Evolutionary conservation across 2,113 vertebrate species (phyloP), one percentile per base, ranked within the genome.

Genomic region (Eublepharis macularius): DNA sequence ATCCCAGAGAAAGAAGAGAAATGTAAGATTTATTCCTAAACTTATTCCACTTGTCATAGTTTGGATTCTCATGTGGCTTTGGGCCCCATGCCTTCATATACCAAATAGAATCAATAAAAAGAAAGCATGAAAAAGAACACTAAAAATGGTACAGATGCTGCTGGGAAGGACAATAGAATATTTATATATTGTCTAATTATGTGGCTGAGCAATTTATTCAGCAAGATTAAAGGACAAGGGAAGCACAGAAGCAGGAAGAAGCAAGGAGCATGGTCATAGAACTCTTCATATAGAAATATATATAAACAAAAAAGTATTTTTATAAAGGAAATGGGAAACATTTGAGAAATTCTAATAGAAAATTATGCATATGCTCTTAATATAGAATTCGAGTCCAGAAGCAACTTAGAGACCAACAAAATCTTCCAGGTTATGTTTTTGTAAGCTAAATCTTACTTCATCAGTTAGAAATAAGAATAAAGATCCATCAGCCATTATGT

Each of bases 71-170:
- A 84, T 78, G 90, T 96, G 93, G 93, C 95, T 95, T 94, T 95
- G 94, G 93, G 94, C 93, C 68, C 82, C 92, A 90, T 91, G 90
- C 93, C 94, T 92, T 95, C 76, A 89, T 93, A 94, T 86, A 87
- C 68, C 92, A 93, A 94, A 95, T 94, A 85, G 92, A 93, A 89
- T 94, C 90, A 92, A 95, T 90, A 90, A 92, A 96, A 84, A 95
- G 93, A 95, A 86, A 83, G 87, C 83, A 87, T 95, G 91, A 94
- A 86, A 89, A 88, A 95, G 87, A 93, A 93, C 89, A 90, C 90
- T 93, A 89, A 95, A 93, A 94, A 94, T 94, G 66, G 90, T 93
- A 89, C 75, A 92, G 84, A 85, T 86, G 91, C 81, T 92, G 88
- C 93, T 89, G 87, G 86, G 84, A 81, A 92, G 87, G 92, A 91